phyloP scores from a whole-genome alignment of 2,797 vertebrate genomes.

The Centroberyx gerrardi region DNA sequence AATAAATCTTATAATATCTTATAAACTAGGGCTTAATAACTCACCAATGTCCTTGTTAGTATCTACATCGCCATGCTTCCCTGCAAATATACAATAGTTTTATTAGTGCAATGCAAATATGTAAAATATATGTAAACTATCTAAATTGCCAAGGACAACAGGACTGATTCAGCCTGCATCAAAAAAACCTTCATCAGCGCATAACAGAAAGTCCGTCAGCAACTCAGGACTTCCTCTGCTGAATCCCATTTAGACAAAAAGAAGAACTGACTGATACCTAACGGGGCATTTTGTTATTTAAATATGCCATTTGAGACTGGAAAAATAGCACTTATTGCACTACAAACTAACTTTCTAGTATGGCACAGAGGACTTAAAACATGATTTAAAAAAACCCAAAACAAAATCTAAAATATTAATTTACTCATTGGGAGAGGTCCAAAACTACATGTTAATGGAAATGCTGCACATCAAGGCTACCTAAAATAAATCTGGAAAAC shows the following conservation, averaged over 20 bases:
- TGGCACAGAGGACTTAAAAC: too few species aligned
- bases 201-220: neutral
- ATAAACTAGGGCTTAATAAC: conserved; percentile 20
- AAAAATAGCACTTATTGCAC: neutral
- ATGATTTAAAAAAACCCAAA: neutral
- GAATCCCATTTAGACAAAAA: neutral
- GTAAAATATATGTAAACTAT: neutral
- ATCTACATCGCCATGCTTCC: accelerated
- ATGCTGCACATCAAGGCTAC: too few species aligned
- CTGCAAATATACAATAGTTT: conserved; percentile 55
- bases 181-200: neutral
- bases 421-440: neutral
- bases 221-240: neutral
- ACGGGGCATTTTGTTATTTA: neutral
- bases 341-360: neutral
- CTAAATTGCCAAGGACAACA: neutral
- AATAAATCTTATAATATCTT: too few species aligned
- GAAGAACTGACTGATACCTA: neutral
- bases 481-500: too few species aligned
- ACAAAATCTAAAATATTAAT: neutral
- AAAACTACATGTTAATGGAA: neutral
- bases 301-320: neutral
- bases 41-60: conserved; percentile 43
- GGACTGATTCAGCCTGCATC: neutral
- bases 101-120: conserved; percentile 20